These are phyloP conservation scores for Drosophila histrio DNA, from an alignment of 2,888 invertebrate species.

Conservation along the genomic window DNA sequence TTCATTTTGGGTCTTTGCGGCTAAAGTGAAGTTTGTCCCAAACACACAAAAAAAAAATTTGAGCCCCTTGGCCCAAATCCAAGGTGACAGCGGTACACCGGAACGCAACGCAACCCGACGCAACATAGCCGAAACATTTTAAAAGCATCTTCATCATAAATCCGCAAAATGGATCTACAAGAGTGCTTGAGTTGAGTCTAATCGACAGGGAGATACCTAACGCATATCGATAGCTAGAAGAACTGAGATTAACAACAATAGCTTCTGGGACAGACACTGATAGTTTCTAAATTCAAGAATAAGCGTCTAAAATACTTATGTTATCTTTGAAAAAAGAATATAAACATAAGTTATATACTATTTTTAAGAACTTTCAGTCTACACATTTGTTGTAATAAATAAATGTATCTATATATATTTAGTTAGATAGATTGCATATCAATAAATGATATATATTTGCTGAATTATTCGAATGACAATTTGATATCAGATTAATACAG, in stretches of 20 bases:
- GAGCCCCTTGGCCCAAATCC: constrained; percentile 40
- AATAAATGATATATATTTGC: too few relatives aligned
- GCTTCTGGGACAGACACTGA: too few relatives aligned
- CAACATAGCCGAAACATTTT: constrained; percentile 55
- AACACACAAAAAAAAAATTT: background rate
- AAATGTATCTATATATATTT: too few relatives aligned
- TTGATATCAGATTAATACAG: too few relatives aligned
- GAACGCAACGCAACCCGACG: constrained; percentile 7
- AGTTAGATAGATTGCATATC: too few relatives aligned
- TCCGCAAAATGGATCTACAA: constrained; percentile 54
- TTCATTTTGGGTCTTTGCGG: constrained; percentile 47
- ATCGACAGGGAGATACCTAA: constrained; percentile 2
- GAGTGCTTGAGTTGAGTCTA: background rate
- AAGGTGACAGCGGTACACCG: constrained; percentile 59
- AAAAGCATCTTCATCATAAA: constrained; percentile 71
- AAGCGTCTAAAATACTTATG: too few relatives aligned
- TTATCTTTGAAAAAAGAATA: too few relatives aligned
- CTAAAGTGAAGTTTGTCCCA: constrained; percentile 13
- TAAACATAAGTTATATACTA: too few relatives aligned
- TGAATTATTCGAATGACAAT: too few relatives aligned
- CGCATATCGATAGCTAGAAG: background rate
- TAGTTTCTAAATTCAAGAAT: background rate
- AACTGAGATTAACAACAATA: background rate
- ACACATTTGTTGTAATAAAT: too few relatives aligned
- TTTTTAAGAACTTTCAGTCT: too few relatives aligned